A percentile compares a stretch with the other conserved stretches of the same genome.
Evolutionary conservation across 1,140 invertebrate genomes (phyloP).

Genomic region (Panulirus ornatus): DNA sequence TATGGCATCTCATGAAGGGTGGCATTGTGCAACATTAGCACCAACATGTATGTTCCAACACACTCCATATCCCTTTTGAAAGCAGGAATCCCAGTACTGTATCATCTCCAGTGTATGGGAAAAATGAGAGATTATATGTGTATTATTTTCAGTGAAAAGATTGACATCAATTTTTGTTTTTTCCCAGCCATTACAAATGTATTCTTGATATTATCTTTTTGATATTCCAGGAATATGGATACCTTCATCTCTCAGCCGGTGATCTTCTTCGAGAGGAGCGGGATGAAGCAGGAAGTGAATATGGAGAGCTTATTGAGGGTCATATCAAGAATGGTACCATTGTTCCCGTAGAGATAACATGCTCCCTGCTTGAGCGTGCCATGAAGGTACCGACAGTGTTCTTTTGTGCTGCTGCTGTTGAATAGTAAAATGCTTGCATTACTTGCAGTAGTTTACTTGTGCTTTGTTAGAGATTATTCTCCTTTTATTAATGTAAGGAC

Average conservation of each 20-base stretch:
- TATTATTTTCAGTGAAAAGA: too few relatives aligned
- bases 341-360: conserved; percentile 99
- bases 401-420: background rate
- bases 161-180: too few relatives aligned
- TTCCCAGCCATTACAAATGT: too few relatives aligned
- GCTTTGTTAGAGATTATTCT: too few relatives aligned
- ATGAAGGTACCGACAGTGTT: conserved; percentile 69
- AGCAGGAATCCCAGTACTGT: too few relatives aligned
- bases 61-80: too few relatives aligned
- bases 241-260: conserved; percentile 98
- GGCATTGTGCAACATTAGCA: too few relatives aligned
- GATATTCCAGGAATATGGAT: conserved; percentile 86
- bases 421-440: background rate
- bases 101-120: too few relatives aligned
- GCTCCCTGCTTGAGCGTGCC: conserved; percentile 89
- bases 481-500: too few relatives aligned
- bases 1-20: too few relatives aligned
- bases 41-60: too few relatives aligned
- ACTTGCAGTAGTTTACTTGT: background rate
- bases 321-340: conserved; percentile 97
- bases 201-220: background rate
- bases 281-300: conserved; percentile 89
- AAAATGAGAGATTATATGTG: too few relatives aligned
- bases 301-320: conserved; percentile 94
- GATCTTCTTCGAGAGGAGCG: conserved; percentile 96